Percentiles rank a stretch among this genome's conserved stretches.
Evolutionary conservation across 2,797 vertebrate species (phyloP).

Genomic region (Argentina silus): DNA sequence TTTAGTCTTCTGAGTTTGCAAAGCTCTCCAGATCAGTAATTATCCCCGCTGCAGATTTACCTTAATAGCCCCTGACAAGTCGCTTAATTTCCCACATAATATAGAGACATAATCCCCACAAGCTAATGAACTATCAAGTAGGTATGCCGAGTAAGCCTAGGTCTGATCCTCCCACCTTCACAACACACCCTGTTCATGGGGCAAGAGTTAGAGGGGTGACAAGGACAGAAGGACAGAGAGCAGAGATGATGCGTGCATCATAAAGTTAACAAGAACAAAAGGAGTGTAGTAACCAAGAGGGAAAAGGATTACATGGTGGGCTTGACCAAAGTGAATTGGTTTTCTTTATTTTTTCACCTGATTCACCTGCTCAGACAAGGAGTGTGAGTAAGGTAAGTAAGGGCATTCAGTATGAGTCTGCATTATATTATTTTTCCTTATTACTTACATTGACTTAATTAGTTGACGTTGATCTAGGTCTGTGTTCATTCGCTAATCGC

Average conservation of each 20-base stretch:
- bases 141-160: constrained; percentile 57
- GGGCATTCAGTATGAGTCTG: neutral
- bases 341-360: constrained; percentile 1
- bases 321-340: neutral
- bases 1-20: constrained; percentile 1
- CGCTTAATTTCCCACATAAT: constrained; percentile 48
- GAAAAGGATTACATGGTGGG: neutral
- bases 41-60: constrained; percentile 53
- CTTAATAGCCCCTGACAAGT: constrained; percentile 58
- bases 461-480: too few relatives aligned
- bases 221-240: neutral
- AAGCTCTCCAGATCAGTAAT: constrained; percentile 49
- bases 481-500: too few relatives aligned
- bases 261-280: constrained; percentile 23
- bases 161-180: constrained; percentile 42
- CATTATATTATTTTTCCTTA: neutral
- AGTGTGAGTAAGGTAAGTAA: neutral
- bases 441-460: too few relatives aligned
- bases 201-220: constrained; percentile 5
- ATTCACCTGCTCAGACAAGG: neutral
- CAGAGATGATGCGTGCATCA: constrained; percentile 24
- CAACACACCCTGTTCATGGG: constrained; percentile 24
- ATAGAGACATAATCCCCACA: constrained; percentile 69
- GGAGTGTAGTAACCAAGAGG: neutral
- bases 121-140: constrained; percentile 62